Evolutionary conservation across 2,888 invertebrate genomes (phyloP).

Genomic region (Phaonia tiefii): DNA sequence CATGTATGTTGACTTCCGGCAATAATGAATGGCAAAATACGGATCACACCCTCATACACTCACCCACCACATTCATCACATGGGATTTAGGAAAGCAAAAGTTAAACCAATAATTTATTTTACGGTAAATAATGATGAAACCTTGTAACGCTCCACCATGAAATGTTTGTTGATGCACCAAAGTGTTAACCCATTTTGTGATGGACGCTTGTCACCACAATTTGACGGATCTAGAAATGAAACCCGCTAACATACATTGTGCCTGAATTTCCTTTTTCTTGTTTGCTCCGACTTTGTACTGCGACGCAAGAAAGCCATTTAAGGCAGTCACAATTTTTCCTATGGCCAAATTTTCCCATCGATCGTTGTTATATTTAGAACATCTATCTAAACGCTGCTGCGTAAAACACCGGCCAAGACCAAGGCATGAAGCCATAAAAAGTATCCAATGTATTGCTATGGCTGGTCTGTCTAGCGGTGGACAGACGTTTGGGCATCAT

Average conservation of each 20-base stretch:
- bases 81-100: neutral
- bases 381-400: neutral
- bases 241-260: constrained; percentile 26
- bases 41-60: no score
- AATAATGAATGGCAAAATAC: no score
- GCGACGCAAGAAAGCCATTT: constrained; percentile 46
- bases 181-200: constrained; percentile 13
- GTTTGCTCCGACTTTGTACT: constrained; percentile 54
- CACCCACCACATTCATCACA: no score
- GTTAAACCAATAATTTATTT: no score
- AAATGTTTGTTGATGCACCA: neutral
- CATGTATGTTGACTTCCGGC: no score
- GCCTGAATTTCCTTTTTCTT: constrained; percentile 60
- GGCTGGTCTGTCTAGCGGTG: neutral
- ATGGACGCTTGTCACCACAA: neutral
- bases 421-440: constrained; percentile 22
- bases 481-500: neutral
- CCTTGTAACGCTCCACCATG: neutral
- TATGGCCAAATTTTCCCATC: constrained; percentile 54
- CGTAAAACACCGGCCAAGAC: constrained; percentile 6
- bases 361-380: constrained; percentile 7
- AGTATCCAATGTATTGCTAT: neutral
- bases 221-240: constrained; percentile 62
- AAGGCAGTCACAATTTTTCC: constrained; percentile 60
- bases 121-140: neutral